Base-by-base conservation (phyloP, 2,797 vertebrate genomes). In the Epinephelus awoara region DNA sequence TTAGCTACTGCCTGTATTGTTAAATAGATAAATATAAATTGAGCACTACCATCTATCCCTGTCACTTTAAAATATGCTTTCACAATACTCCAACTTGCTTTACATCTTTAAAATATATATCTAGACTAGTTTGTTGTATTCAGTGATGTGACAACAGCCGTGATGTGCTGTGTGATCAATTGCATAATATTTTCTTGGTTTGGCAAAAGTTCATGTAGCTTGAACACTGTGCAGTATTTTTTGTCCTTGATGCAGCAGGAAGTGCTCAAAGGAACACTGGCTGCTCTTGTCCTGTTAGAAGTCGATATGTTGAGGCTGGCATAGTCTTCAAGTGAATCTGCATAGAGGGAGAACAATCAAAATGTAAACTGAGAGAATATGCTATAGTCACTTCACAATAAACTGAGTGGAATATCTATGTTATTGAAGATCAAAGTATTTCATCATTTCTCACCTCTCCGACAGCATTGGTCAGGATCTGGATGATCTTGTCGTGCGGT, bases 281-380 rank as follows among this genome's bases (percentile, higher is more conserved):
- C 83, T 98, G 97, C 81, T 99, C 98, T 86, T 99, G 97, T 86
- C 98, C 98, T 0, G 98, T 99, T 83, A 99, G 88, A 13, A 99
- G 93, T n/a, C 97, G 96, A 91, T 99, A 99, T 0, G 98, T 99
- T 17, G 98, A 97, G 0, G 97, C 96, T 0, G 98, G 98, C 98
- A 99, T 99, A 0, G 97, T 99, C 96, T 99, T 99, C 94, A 99
- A 95, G 86, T 97, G 97, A 62, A 99, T 98, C 98, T 99, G 81
- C 13, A 38, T 49, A 56, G 9, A 80, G 18, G 79, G 40, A 86
- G 0, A 13, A 62, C 63, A 68, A 54, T 67, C 2, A 3, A 1
- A 17, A 17, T 57, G 42, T 21, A 11, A 71, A 34, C 2, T 13
- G 9, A 51, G 1, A 42, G 14, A 56, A 44, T 9, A 34, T 3